Base-by-base conservation (phyloP, 2,113 vertebrate species). In the Chitala chitala region DNA sequence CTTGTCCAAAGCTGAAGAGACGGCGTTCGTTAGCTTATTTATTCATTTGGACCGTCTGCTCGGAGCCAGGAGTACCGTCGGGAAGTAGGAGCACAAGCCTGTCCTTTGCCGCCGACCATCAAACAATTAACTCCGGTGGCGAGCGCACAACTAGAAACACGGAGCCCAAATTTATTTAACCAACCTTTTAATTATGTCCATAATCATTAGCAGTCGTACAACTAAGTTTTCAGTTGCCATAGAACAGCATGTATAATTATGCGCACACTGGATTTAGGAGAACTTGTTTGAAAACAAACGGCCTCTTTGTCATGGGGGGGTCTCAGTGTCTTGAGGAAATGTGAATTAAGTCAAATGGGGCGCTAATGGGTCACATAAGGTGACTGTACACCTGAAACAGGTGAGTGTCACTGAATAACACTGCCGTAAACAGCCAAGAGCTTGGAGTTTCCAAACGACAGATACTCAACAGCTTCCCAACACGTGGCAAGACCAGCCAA, bases 161-260 rank as follows among this genome's bases (percentile, higher is more conserved):
- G 64, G 46, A 68, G 64, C 64, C 22, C 64, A 68, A 75, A 58
- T 79, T 80, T 77, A 46, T 70, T 81, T 77, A 75, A 66, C 22
- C 53, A 73, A 75, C 59, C 68, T 77, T 63, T 75, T 75, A 77
- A 84, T 81, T 79, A 80, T 55, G 71, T 31, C 31, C 44, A 64
- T 72, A 72, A 78, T 84, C 68, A 79, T 79, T 82, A 66, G 63
- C n/a, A 66, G n/a, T 44, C 63, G n/a, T 22, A 38, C 26, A 26
- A 63, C 59, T 20, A 29, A 38, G 59, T 63, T 74, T 79, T 78
- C 63, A 78, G 79, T 78, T 56, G 75, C 69, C 66, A 74, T 56
- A 68, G 36, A 68, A 10, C 38, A 75, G 77, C 82, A 55, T 66
- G 61, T 42, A 72, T 40, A 59, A 76, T 74, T 75, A 70, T 75